Conservation (phyloP, 1,140 invertebrate genomes). For the Cataglyphis hispanica region DNA sequence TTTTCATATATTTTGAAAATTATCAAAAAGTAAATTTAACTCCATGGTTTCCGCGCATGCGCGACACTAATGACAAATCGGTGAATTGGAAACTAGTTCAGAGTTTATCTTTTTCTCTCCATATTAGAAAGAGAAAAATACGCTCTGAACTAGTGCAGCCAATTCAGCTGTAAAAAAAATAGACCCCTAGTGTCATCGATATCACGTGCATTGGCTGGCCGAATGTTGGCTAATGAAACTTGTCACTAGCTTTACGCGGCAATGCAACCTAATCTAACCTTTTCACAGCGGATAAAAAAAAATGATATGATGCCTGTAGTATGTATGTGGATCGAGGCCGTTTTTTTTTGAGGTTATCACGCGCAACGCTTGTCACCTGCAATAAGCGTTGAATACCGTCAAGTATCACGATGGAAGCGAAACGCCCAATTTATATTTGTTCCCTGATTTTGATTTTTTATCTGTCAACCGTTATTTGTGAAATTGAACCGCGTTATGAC, state of each 20-base stretch:
- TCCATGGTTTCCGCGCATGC: no score
- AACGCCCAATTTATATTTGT: conserved; percentile 13
- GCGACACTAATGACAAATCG: no score
- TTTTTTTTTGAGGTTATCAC: conserved; percentile 54
- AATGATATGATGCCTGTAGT: background rate
- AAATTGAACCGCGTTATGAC: conserved; percentile 63
- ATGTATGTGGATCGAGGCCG: background rate
- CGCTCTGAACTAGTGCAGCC: no score
- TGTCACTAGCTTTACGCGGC: no score
- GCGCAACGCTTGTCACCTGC: background rate
- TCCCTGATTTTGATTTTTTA: background rate
- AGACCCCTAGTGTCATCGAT: no score
- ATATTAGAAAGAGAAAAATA: no score
- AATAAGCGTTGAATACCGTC: background rate
- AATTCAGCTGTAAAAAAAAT: no score
- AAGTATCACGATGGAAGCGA: background rate
- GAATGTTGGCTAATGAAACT: no score
- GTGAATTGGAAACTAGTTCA: no score
- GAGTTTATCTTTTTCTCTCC: no score
- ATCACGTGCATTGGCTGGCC: no score
- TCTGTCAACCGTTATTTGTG: conserved; percentile 16
- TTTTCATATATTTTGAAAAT: background rate
- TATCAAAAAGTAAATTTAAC: no score
- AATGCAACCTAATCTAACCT: conserved; percentile 17
- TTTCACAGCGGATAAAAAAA: background rate